Conservation (phyloP, 2,113 vertebrate genomes). For the Peromyscus polionotus region DNA sequence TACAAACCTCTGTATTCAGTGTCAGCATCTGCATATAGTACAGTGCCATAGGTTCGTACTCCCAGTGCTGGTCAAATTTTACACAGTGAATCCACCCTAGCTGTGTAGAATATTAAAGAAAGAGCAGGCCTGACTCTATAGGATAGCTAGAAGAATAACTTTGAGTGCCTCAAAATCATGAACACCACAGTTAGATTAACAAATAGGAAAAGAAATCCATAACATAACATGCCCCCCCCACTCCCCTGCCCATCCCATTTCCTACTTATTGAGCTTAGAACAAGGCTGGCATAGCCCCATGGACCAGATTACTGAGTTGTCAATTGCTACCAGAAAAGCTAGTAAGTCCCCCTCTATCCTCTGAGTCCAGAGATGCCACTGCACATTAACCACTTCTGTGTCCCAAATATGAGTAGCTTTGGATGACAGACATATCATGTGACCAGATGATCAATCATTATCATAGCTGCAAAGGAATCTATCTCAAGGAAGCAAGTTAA, state of each 20-base stretch:
- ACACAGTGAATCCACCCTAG: neutral
- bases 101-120: neutral
- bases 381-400: neutral
- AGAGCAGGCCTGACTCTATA: neutral
- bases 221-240: neutral
- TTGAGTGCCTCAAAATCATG: neutral
- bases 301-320: neutral
- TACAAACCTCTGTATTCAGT: neutral
- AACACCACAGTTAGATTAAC: neutral
- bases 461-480: neutral
- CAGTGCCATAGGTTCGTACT: neutral
- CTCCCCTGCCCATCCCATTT: neutral
- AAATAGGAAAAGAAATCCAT: neutral
- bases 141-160: neutral
- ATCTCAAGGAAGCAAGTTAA: neutral
- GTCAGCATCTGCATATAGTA: neutral
- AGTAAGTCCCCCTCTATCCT: neutral
- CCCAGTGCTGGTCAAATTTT: neutral
- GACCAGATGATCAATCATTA: neutral
- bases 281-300: neutral
- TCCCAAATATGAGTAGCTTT: neutral
- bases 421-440: neutral
- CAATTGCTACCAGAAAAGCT: slow-evolving; percentile 5
- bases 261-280: neutral
- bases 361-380: neutral